These are phyloP conservation scores for Drosophila mettleri DNA, from an alignment of 2,888 invertebrate species.

Conservation along the genomic window DNA sequence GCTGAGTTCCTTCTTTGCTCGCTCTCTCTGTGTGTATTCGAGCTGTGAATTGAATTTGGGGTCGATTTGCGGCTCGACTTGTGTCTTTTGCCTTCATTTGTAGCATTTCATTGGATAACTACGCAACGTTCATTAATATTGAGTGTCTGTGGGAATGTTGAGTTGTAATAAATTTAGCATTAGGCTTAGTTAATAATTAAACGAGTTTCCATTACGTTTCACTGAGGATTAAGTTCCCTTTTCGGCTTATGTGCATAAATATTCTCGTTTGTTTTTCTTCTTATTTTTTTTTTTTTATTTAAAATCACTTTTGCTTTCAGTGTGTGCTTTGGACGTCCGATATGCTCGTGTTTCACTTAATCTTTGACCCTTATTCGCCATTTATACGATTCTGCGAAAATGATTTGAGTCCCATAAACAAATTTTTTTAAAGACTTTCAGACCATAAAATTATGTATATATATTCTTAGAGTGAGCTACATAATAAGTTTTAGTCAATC, in stretches of 20 bases:
- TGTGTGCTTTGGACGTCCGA: background rate
- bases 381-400: background rate
- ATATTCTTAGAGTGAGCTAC: too few relatives aligned
- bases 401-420: background rate
- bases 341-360: background rate
- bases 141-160: constrained; percentile 48
- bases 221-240: background rate
- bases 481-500: too few relatives aligned
- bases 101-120: constrained; percentile 30
- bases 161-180: constrained; percentile 10
- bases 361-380: background rate
- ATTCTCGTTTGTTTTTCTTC: background rate
- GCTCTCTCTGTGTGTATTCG: constrained; percentile 13
- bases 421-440: background rate
- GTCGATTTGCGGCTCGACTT: constrained; percentile 15
- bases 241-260: background rate
- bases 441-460: too few relatives aligned
- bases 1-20: background rate
- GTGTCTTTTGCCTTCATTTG: constrained; percentile 9
- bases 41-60: constrained; percentile 37
- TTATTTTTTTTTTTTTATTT: background rate
- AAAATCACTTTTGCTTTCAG: background rate
- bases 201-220: background rate
- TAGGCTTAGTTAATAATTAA: constrained; percentile 9
- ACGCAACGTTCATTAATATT: constrained; percentile 50